phyloP scores from a whole-genome alignment of 2,113 vertebrate genomes.

The Plectropomus leopardus region DNA sequence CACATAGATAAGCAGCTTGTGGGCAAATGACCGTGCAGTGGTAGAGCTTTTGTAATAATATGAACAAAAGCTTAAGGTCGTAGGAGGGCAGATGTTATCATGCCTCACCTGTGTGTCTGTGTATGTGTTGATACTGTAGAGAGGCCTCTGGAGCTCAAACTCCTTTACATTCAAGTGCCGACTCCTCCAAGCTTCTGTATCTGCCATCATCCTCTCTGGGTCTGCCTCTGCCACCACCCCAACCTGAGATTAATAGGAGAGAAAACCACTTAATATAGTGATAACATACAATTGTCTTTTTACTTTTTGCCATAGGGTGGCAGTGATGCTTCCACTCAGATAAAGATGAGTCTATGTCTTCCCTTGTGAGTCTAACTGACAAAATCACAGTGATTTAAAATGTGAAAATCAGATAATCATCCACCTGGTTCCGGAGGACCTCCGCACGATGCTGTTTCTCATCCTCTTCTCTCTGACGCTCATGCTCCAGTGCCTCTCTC shows the following conservation, averaged over 20 bases:
- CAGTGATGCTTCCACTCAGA: conserved; percentile 62
- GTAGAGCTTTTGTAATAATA: conserved; percentile 6
- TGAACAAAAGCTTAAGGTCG: conserved; percentile 30
- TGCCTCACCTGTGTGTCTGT: conserved; percentile 90
- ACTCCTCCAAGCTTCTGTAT: conserved; percentile 89
- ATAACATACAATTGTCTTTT: conserved; percentile 20
- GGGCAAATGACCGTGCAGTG: conserved; percentile 2
- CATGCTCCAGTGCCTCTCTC: conserved; percentile 78
- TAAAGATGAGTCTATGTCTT: background rate
- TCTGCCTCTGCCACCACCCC: conserved; percentile 86
- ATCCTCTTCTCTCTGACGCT: conserved; percentile 78
- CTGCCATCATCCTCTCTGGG: conserved; percentile 89
- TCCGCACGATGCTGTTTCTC: conserved; percentile 84
- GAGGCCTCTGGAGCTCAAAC: conserved; percentile 89
- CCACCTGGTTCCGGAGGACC: conserved; percentile 90
- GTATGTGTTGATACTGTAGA: conserved; percentile 91
- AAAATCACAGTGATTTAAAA: conserved; percentile 31
- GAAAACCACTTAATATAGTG: background rate
- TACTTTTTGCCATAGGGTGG: conserved; percentile 67
- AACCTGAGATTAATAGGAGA: conserved; percentile 82
- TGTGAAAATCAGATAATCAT: conserved; percentile 52
- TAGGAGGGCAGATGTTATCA: conserved; percentile 8
- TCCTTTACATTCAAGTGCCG: conserved; percentile 81
- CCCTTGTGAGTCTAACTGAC: conserved; percentile 32
- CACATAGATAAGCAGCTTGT: conserved; percentile 13